Base-by-base conservation (phyloP, 2,888 invertebrate genomes). In the Caradrina clavipalpis region DNA sequence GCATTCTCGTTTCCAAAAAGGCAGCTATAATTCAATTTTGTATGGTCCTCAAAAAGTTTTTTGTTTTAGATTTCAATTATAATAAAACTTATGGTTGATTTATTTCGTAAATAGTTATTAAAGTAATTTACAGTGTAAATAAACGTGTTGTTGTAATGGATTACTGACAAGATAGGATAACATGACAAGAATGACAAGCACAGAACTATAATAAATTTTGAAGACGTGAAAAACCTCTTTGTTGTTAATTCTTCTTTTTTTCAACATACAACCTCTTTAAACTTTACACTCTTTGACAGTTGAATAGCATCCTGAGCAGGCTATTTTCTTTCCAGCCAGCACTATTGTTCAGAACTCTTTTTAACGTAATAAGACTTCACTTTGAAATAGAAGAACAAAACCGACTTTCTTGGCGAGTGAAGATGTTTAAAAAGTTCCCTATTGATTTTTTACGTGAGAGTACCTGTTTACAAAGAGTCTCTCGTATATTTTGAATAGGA, bases 401-500 rank as follows among this genome's bases (percentile, higher is more conserved):
- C 82, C 76, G 80, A 86, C 80, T 87, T 88, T 81, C 82, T 82
- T 85, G 68, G 73, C 78, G 74, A 86, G 76, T 87, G 85, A 87
- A 88, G 86, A 87, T 86, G 85, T 88, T 89, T 86, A 79, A 88
- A 88, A 88, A 88, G 85, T 88, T 87, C 73, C 76, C 75, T 83
- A 83, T 82, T 84, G 79, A 81, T 81, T 80, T 86, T 87, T 86
- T 82, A 84, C 64, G 70, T 76, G 73, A 82, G 74, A 82, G 83
- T 84, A 78, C 77, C 81, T 88, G 85, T 87, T 87, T 85, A 87
- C 86, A 89, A 89, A 85, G 82, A 83, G 78, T 83, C 71, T 69
- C 81, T 84, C 80, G 79, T 80, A 82, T 87, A 86, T 89, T 92
- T 92, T 91, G 88, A 92, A 94, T 91, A 90, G 92, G 89, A 91